Evolutionary conservation across 2,113 vertebrate species (phyloP), one percentile per base, ranked within the genome.

Genomic region (Plecotus auritus): DNA sequence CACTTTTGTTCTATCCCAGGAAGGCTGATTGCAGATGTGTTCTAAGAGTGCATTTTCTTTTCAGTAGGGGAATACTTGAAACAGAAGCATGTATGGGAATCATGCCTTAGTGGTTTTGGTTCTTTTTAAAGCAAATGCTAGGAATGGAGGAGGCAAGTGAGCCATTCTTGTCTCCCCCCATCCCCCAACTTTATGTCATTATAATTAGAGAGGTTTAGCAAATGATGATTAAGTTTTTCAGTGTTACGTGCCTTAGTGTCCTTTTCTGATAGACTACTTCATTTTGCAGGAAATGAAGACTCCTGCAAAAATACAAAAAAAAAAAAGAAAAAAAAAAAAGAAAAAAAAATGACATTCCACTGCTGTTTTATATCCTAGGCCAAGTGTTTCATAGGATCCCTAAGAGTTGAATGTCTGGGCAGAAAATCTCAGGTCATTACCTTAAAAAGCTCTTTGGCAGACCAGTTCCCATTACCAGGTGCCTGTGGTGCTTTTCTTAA

Each of bases 401-500:
- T 85, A 91, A 97, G 97, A 97, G 93, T 78, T 97, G 97, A 96
- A 93, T 82, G 18, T 84, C 64, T 90, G n/a, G 78, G 54, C 61
- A 81, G 85, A 96, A 95, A 88, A 67, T 88, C 45, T 97, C 86
- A 96, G 77, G 73, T 95, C 85, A 93, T 96, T 97, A 98, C 95
- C 97, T 96, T 97, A 93, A 97, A 88, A 93, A 88, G 97, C 97
- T 96, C 77, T 77, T 97, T 95, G 96, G 67, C 59, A 74, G 91
- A 35, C 51, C 47, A 80, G 37, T 89, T 95, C 88, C 95, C 70
- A 93, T 95, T 91, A 85, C 61, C 84, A 81, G 96, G 93, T 74
- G 96, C 96, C 88, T 98, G 97, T 84, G 42, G 91, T 92, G 66
- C 73, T 83, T 96, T 83, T 84, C 69, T 94, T 95, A 93, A 93